Base-by-base conservation (phyloP, 2,797 vertebrate species). In the Pyrocephalus nanus region DNA sequence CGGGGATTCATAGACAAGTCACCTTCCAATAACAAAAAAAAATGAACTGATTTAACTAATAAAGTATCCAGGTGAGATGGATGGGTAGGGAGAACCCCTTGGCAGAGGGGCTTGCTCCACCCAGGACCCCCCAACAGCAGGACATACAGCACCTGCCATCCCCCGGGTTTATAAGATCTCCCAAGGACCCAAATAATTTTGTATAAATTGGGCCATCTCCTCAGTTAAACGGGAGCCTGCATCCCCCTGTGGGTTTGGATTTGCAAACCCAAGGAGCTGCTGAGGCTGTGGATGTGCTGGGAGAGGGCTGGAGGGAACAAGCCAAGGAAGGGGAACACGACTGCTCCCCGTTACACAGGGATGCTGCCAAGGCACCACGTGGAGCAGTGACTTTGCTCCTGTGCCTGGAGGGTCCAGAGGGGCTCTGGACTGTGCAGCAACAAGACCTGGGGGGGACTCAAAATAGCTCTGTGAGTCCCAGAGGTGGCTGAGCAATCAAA, bases 291-390 rank as follows among this genome's bases (percentile, higher is more conserved):
- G 87, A 18, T 66, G 75, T 23, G 70, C 34, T 92, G 83, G 79
- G 47, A 27, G 19, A 19, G 60, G 60, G 54, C 25, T n/a, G 73
- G 64, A 38, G 45, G 51, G 58, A 82, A 55, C 0, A 0, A 42
- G n/a, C 0, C 2, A 4, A 26, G n/a, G 64, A 27, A 23, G 26
- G 11, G 48, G 40, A 47, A 38, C 6, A 2, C 0, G 0, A 5
- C 7, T 5, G 20, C 40, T 86, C 48, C 62, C n/a, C 0, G 0
- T 47, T 5, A 27, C 3, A 0, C 40, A 34, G 58, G 58, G 85
- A 40, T 76, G 72, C 54, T 92, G 60, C 69, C 25, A 6, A n/a
- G 27, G 60, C 18, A 32, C 15, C 9, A 1, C 0, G 16, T 2
- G 5, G 61, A 80, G 27, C 70, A 84, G 51, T 14, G 36, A 53